phyloP scores from a whole-genome alignment of 2,888 invertebrate genomes.

The Hirtodrosophila confusa region DNA sequence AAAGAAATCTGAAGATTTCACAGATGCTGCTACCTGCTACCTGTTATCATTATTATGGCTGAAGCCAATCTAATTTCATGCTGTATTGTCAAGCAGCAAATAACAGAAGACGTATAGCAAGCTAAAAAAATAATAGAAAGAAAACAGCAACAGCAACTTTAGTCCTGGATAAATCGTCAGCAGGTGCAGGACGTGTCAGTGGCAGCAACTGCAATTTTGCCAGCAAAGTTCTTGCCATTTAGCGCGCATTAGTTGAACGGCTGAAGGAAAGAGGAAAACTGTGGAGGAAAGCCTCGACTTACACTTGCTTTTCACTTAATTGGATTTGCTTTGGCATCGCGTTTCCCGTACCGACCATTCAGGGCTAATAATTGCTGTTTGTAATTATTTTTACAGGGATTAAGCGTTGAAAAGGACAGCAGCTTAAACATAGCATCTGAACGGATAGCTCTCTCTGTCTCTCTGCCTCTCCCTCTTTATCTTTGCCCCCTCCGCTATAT shows the following conservation, averaged over 20 bases:
- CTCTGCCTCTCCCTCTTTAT: not conserved
- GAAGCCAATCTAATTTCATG: conserved; percentile 65
- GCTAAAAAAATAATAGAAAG: not conserved
- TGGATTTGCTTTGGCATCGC: conserved; percentile 67
- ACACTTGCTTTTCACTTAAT: conserved; percentile 76
- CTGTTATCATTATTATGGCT: conserved; percentile 43
- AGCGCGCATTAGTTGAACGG: conserved; percentile 49
- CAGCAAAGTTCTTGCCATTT: conserved; percentile 42
- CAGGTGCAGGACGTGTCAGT: conserved; percentile 40
- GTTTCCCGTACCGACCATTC: conserved; percentile 26
- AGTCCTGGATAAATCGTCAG: conserved; percentile 18
- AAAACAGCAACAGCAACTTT: conserved; percentile 4
- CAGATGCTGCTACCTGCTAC: conserved; percentile 45
- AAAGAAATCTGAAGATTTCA: conserved; percentile 4
- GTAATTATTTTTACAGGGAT: conserved; percentile 70
- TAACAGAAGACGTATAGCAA: conserved; percentile 35
- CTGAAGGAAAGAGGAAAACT: conserved; percentile 3
- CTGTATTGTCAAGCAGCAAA: conserved; percentile 31
- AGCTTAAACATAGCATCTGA: conserved; percentile 33
- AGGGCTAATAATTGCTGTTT: conserved; percentile 74
- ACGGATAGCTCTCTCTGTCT: conserved; percentile 1
- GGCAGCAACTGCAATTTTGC: conserved; percentile 33
- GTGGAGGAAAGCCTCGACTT: conserved; percentile 60
- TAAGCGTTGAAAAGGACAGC: conserved; percentile 38
- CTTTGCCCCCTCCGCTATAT: not conserved